phyloP scores from a whole-genome alignment of 2,113 vertebrate species.

The Dipodomys spectabilis region DNA sequence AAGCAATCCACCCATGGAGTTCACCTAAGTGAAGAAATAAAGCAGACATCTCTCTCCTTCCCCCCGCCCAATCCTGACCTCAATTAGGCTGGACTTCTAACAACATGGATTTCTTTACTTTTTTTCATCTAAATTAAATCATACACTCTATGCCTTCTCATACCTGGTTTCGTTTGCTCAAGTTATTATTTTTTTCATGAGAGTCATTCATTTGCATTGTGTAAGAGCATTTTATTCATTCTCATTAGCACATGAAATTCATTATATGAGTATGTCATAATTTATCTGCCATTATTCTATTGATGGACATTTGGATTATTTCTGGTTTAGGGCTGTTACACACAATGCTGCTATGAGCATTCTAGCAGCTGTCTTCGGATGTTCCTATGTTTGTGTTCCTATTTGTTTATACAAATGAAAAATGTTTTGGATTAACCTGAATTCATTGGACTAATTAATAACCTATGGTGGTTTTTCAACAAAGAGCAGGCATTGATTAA shows the following conservation, averaged over 20 bases:
- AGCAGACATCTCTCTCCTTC: not conserved
- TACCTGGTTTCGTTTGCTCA: not conserved
- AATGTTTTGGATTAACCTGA: not conserved
- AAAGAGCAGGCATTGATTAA: too few species aligned
- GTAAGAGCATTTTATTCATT: not conserved
- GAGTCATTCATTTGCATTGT: not conserved
- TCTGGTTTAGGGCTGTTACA: not conserved
- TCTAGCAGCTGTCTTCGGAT: not conserved
- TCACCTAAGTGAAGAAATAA: not conserved
- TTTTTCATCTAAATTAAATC: not conserved
- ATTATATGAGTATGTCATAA: not conserved
- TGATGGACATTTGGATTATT: not conserved
- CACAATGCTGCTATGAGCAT: not conserved
- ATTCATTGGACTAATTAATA: not conserved
- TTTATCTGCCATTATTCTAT: not conserved
- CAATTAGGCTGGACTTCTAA: not conserved
- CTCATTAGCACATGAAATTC: not conserved
- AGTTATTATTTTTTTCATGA: not conserved
- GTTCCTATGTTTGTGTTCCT: not conserved
- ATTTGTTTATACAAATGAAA: not conserved
- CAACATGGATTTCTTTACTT: not conserved
- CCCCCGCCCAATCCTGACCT: too few species aligned
- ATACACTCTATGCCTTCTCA: not conserved
- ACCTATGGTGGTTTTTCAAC: not conserved
- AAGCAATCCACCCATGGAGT: not conserved